Percentiles rank a stretch among this genome's conserved stretches.
These are phyloP conservation scores for Leptopilina myrica DNA, from an alignment of 2,888 invertebrate species.

Conservation along the genomic window DNA sequence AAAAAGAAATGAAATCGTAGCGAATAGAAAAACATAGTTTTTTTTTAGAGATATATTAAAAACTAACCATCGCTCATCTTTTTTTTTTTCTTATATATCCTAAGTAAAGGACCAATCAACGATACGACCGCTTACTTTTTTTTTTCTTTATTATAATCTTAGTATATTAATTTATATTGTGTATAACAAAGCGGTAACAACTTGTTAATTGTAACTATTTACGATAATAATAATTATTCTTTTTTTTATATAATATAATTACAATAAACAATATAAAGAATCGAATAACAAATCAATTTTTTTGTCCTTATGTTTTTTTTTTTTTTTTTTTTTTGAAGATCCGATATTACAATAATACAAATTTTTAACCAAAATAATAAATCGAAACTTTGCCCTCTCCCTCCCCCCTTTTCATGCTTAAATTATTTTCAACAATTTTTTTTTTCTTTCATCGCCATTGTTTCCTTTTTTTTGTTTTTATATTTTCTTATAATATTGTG, in stretches of 20 bases:
- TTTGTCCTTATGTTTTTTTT: constrained; percentile 56
- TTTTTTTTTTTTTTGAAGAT: constrained; percentile 59
- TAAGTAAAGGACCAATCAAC: constrained; percentile 74
- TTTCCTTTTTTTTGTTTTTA: constrained; percentile 68
- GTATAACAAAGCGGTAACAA: constrained; percentile 76
- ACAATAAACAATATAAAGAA: constrained; percentile 74
- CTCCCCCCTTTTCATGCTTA: constrained; percentile 49
- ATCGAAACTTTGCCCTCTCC: constrained; percentile 47
- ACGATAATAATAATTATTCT: constrained; percentile 73
- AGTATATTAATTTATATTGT: constrained; percentile 75
- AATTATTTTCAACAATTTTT: constrained; percentile 65
- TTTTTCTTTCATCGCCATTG: constrained; percentile 59
- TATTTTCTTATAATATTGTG: constrained; percentile 69
- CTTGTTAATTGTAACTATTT: constrained; percentile 76
- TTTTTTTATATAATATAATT: constrained; percentile 71
- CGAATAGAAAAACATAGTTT: constrained; percentile 64
- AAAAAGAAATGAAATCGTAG: constrained; percentile 66
- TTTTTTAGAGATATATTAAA: constrained; percentile 62
- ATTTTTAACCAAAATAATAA: constrained; percentile 49
- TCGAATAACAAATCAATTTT: constrained; percentile 70
- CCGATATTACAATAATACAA: constrained; percentile 64
- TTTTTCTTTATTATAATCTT: constrained; percentile 66
- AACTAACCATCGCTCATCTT: constrained; percentile 50
- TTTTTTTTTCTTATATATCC: constrained; percentile 42
- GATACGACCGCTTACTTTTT: constrained; percentile 70